Base-by-base conservation (phyloP, 2,888 invertebrate genomes). In the Acholoe squamosa region DNA sequence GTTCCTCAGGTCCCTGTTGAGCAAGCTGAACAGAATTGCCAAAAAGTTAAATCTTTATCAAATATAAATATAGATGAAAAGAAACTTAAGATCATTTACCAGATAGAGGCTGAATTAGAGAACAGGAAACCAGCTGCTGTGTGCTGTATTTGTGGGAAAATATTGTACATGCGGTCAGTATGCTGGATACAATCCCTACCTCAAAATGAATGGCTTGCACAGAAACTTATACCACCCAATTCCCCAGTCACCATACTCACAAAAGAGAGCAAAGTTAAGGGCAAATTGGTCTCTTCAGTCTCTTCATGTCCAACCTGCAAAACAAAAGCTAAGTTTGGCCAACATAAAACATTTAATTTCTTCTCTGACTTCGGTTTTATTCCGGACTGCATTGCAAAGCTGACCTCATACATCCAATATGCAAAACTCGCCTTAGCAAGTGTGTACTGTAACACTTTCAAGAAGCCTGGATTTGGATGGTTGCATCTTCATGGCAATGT, bases 401-500 rank as follows among this genome's bases (percentile, higher is more conserved):
- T 31, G 33, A 80, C 10, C 7, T 80, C 80, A 31, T 80, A 80
- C 80, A 16, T 5, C 10, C 80, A 80, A n/a, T 80, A 80, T 80
- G 5, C 14, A 28, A 80, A 31, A 43, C n/a, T 80, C 12, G 25
- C 80, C 33, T n/a, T 67, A n/a, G 67, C 16, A 16, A 67, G n/a
- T 67, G 7, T 67, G 16, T 67, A 67, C n/a, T 67, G 67, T 67
- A n/a, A 16, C 14, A 67, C 67, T 19, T 67, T 67, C 67, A 67
- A 67, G 67, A 67, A 67, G 7, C 14, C 16, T 19, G 67, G 67
- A 7, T 67, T n/a, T n/a, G n/a, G 67, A n/a, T n/a, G n/a, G n/a
- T n/a, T n/a, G n/a, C n/a, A n/a, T n/a, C n/a, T n/a, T n/a, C n/a
- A n/a, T n/a, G 67, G 67, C 7, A 12, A 67, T 67, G 67, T 67